phyloP scores from a whole-genome alignment of 1,140 invertebrate species.

The Dryas iulia region DNA sequence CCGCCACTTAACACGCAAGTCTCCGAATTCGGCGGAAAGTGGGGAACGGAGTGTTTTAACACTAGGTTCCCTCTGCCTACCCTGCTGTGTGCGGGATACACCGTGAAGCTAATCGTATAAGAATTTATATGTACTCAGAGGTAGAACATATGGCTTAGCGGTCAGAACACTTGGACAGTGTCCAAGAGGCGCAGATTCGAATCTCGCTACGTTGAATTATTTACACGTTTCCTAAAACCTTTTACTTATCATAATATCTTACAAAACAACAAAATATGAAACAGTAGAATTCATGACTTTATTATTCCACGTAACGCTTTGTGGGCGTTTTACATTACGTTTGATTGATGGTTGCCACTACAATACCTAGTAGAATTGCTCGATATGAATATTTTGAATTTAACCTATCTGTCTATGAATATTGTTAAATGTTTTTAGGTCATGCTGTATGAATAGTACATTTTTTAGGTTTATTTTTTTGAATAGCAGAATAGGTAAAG shows the following conservation, averaged over 20 bases:
- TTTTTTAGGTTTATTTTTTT: not conserved
- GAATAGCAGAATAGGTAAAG: no score
- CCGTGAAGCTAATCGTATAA: not conserved
- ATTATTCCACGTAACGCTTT: conserved; percentile 23
- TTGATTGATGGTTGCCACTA: conserved; percentile 31
- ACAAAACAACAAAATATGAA: not conserved
- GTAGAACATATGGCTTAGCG: no score
- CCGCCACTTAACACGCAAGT: no score
- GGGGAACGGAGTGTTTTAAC: not conserved
- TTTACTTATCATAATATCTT: no score
- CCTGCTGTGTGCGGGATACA: not conserved
- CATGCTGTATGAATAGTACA: not conserved
- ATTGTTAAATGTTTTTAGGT: not conserved
- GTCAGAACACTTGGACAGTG: no score
- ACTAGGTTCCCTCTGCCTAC: not conserved
- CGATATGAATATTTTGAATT: not conserved
- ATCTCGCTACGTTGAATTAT: no score
- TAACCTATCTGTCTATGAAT: not conserved
- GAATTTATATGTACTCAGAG: no score
- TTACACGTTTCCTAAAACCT: no score
- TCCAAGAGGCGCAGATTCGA: no score
- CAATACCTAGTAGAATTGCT: conserved; percentile 22
- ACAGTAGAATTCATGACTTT: not conserved
- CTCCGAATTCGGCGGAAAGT: no score
- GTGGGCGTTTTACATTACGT: conserved; percentile 30